Evolutionary conservation across 2,113 vertebrate species (phyloP), one percentile per base, ranked within the genome.

Genomic region (Ophiodon elongatus): DNA sequence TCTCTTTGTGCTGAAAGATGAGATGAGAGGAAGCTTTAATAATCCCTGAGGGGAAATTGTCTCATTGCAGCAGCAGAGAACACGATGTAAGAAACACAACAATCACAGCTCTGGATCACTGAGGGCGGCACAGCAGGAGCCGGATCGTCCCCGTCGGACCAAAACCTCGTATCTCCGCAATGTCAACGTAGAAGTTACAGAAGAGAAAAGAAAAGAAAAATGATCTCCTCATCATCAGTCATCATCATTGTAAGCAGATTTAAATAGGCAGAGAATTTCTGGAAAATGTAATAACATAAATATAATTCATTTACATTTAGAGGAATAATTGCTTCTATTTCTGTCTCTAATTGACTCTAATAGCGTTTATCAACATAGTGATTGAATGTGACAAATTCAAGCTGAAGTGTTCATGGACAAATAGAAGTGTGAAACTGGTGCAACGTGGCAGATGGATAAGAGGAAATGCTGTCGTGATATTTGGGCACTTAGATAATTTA

Each of bases 361-460:
- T 19, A 13, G 31, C 45, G 10, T 64, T 35, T 14, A 50, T 64
- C 47, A 77, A 19, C 2, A 7, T 0, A 0, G 13, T 67, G 64
- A 85, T 88, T 80, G 69, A 76, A 78, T 56, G 39, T 63, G 81
- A 85, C 45, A 77, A 84, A 89, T 77, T 82, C 62, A 75, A 64
- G 39, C 39, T 73, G 41, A 83, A 78, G 80, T 73, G 17, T 43
- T 43, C 13, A 11, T 54, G 54, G 33, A 35, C 37, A 70, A 69
- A 67, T 66, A 45, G 72, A 64, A 25, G 56, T 73, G 69, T 64
- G 64, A 60, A 78, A 27, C 31, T 54, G 74, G 50, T 43, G 64
- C 80, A 62, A n/a, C 21, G 43, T 68, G 75, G 25, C 75, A 73
- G 31, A 60, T 31, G 25, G 66, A 75, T 69, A 8, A 41, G 33